Evolutionary conservation across 1,140 invertebrate species (phyloP).

Genomic region (Polypedilum vanderplanki): DNA sequence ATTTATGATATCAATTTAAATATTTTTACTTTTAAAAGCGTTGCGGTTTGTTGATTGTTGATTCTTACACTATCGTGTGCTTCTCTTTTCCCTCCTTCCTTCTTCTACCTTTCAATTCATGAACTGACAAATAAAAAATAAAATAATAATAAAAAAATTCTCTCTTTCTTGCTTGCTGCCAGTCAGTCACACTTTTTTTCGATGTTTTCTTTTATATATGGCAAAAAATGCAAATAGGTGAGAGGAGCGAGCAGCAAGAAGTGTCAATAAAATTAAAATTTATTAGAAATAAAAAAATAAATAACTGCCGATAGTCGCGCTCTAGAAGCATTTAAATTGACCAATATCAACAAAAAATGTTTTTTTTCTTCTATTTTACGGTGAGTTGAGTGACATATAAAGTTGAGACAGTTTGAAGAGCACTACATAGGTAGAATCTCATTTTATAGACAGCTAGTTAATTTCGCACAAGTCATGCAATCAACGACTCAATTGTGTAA

Average conservation of each 20-base stretch:
- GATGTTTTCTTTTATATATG: neutral
- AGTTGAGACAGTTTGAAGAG: neutral
- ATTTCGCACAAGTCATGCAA: too few species aligned
- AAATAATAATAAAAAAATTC: too few species aligned
- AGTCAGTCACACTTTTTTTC: neutral
- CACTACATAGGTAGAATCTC: too few species aligned
- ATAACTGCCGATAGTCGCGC: neutral
- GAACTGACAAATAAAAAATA: too few species aligned
- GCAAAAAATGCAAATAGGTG: conserved; percentile 5
- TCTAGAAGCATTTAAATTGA: conserved; percentile 13
- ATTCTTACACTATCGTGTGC: conserved; percentile 3
- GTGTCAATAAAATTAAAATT: conserved; percentile 19
- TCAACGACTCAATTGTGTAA: too few species aligned
- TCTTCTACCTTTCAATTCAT: neutral
- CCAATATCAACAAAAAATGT: neutral
- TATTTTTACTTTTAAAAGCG: conserved; percentile 18
- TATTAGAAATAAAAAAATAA: neutral
- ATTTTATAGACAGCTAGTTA: too few species aligned
- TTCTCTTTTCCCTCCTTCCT: neutral
- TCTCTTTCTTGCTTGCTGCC: too few species aligned
- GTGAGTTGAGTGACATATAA: neutral
- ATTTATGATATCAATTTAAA: conserved; percentile 29
- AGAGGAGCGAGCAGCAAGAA: neutral
- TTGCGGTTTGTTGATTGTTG: conserved; percentile 16
- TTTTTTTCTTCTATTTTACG: neutral